Conservation (phyloP, 1,140 invertebrate genomes). For the Drosophila ananassae region DNA sequence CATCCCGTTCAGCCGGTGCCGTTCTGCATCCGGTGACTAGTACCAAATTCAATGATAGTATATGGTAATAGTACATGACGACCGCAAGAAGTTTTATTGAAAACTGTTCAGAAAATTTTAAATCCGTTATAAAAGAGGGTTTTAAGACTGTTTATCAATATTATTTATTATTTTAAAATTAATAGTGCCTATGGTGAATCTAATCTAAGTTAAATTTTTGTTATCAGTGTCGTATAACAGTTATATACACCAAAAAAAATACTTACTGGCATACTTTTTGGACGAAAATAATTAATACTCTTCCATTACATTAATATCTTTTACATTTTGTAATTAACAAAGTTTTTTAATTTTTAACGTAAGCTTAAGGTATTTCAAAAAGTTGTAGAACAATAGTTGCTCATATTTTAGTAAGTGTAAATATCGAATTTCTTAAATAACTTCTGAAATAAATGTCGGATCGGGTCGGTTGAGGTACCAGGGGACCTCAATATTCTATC, state of each 20-base stretch:
- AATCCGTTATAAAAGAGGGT: not conserved
- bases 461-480: too few species aligned
- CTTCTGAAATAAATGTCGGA: too few species aligned
- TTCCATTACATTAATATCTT: too few species aligned
- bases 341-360: too few species aligned
- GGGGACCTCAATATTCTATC: too few species aligned
- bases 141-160: constrained; percentile 7
- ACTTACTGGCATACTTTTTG: constrained; percentile 13
- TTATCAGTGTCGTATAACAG: constrained; percentile 5
- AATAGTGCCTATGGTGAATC: constrained; percentile 8
- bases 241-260: not conserved
- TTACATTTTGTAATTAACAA: too few species aligned
- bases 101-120: constrained; percentile 10
- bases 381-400: too few species aligned
- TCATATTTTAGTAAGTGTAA: too few species aligned
- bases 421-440: too few species aligned
- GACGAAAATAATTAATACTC: not conserved
- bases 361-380: too few species aligned
- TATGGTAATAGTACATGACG: constrained; percentile 6
- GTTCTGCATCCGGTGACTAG: not conserved
- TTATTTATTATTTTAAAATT: constrained; percentile 14
- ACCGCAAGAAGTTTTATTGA: not conserved
- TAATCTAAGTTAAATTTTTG: not conserved
- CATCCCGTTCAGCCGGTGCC: constrained; percentile 15
- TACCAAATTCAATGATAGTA: constrained; percentile 2